Conservation (phyloP, 2,113 vertebrate species). For the Pelodiscus sinensis region DNA sequence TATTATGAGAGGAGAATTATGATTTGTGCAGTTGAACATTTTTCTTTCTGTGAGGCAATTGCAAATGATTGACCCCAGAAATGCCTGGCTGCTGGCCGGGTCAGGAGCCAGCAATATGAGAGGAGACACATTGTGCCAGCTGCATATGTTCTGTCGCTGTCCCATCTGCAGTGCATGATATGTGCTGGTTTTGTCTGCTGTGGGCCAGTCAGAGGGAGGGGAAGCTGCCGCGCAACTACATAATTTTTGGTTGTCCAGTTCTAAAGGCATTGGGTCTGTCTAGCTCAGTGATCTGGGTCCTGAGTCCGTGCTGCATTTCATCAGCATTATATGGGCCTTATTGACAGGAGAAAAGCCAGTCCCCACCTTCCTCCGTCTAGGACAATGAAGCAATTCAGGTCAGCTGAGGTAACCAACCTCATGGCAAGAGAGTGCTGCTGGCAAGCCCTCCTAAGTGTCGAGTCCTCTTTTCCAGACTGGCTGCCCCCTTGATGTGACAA, state of each 20-base stretch:
- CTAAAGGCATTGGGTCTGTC: constrained; percentile 41
- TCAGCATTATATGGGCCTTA: not conserved
- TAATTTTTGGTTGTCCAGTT: not conserved
- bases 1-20: not conserved
- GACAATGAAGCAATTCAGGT: not conserved
- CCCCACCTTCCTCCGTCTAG: not conserved
- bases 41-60: constrained; percentile 70
- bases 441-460: not conserved
- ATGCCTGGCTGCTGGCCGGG: constrained; percentile 68
- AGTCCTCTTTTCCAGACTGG: not conserved
- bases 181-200: constrained; percentile 56
- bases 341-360: constrained; percentile 23
- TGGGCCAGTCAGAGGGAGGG: constrained; percentile 27
- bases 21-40: constrained; percentile 51
- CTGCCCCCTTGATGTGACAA: not conserved
- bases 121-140: constrained; percentile 68
- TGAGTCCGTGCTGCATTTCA: not conserved
- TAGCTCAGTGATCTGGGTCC: not conserved
- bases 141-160: constrained; percentile 35
- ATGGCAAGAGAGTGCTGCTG: not conserved
- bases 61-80: constrained; percentile 73
- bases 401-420: not conserved
- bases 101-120: constrained; percentile 68
- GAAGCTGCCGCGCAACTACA: constrained; percentile 63
- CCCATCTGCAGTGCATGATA: constrained; percentile 72